Base-by-base conservation (phyloP, 2,797 vertebrate species). In the Megaceryle alcyon region DNA sequence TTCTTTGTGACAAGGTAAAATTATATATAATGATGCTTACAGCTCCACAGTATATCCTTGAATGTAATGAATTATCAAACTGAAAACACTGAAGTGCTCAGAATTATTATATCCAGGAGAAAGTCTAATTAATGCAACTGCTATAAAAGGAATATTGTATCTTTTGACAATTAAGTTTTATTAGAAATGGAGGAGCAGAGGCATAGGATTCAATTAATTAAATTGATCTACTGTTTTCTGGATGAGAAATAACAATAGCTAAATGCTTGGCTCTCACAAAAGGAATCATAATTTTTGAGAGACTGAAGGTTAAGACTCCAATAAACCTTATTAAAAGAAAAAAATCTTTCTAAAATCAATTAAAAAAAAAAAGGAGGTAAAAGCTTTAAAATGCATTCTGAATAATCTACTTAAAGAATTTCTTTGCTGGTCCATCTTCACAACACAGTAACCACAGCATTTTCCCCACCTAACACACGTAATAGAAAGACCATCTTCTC, bases 111-210 rank as follows among this genome's bases (percentile, higher is more conserved):
- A 63, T 65, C 44, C 56, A 57, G 31, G 22, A 83, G 35, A 46
- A 92, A 86, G 51, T 46, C 68, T 91, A 94, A 95, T 94, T 94
- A 95, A 88, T 63, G 59, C 49, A 90, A 70, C 39, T 76, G 20
- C 49, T 90, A 25, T n/a, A 49, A 95, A 85, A 66, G n/a, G 9
- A 73, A 14, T 18, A 82, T 43, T 77, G n/a, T 70, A 70, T 88
- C 31, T 88, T 71, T 66, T 61, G 28, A 26, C 76, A 94, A 94
- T 57, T 90, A 86, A 85, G 41, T 68, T 91, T 92, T 43, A 89
- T 75, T 81, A 93, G 80, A 87, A 93, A 77, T 26, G 25, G 29
- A 57, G 48, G 39, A 82, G 48, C 39, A 84, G 66, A 91, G n/a
- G 7, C 53, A 82, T 3, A 54, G 44, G 66, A 84, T 66, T 88